Evolutionary conservation across 2,888 invertebrate genomes (phyloP).

Genomic region (Noctua janthina): DNA sequence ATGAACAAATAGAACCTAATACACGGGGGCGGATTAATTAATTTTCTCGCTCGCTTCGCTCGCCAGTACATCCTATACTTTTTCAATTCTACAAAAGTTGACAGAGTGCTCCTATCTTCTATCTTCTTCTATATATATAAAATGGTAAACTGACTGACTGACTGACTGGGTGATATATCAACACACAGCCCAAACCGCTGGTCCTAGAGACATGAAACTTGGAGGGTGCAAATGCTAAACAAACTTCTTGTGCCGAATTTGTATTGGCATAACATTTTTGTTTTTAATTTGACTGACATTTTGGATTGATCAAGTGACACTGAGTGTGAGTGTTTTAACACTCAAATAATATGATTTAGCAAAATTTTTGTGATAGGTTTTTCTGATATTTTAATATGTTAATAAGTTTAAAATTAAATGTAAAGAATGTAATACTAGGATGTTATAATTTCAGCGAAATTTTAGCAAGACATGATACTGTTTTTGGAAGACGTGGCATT

Average conservation of each 20-base stretch:
- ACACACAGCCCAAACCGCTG: too few relatives aligned
- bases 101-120: too few relatives aligned
- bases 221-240: neutral
- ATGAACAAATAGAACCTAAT: too few relatives aligned
- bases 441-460: constrained; percentile 7
- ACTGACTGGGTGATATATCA: too few relatives aligned
- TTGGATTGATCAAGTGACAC: neutral
- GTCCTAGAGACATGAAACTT: too few relatives aligned
- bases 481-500: neutral
- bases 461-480: neutral
- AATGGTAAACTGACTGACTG: too few relatives aligned
- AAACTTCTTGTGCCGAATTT: neutral
- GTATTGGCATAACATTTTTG: constrained; percentile 10
- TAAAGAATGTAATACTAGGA: constrained; percentile 19
- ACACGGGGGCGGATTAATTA: too few relatives aligned
- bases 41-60: too few relatives aligned
- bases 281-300: constrained; percentile 14
- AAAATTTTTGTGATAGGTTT: neutral
- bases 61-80: too few relatives aligned
- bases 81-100: too few relatives aligned
- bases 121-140: too few relatives aligned
- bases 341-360: constrained; percentile 9
- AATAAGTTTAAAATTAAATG: constrained; percentile 19
- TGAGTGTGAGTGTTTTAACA: too few relatives aligned
- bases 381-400: constrained; percentile 30